Conservation (phyloP, 2,797 vertebrate species). For the Sebastolobus alascanus region DNA sequence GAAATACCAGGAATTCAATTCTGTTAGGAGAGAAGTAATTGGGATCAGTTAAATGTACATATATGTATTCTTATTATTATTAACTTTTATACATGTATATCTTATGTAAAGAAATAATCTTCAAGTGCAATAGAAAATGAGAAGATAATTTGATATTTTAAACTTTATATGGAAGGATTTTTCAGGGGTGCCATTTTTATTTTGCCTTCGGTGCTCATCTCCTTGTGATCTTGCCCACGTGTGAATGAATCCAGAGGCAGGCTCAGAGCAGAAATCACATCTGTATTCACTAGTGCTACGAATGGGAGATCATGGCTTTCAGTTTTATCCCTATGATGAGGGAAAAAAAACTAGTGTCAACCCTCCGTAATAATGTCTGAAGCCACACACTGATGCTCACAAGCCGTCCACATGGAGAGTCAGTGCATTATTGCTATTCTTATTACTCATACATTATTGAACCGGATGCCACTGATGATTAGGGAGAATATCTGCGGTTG, state of each 20-base stretch:
- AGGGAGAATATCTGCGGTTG: constrained; percentile 33
- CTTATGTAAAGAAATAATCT: constrained; percentile 86
- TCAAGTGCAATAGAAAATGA: constrained; percentile 89
- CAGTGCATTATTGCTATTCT: constrained; percentile 35
- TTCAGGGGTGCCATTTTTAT: constrained; percentile 77
- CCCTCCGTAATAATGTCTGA: constrained; percentile 31
- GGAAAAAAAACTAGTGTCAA: constrained; percentile 40
- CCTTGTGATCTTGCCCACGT: constrained; percentile 46
- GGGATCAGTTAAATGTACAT: constrained; percentile 82
- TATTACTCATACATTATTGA: constrained; percentile 47
- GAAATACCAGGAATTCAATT: constrained; percentile 76
- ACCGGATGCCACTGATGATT: constrained; percentile 72
- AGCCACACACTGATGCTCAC: constrained; percentile 45
- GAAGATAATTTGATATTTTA: constrained; percentile 81
- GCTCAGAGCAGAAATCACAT: constrained; percentile 56
- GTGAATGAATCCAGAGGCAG: constrained; percentile 60
- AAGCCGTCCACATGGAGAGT: constrained; percentile 37
- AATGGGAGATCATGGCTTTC: constrained; percentile 28
- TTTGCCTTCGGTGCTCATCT: constrained; percentile 70
- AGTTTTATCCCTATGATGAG: constrained; percentile 25
- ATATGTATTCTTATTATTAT: constrained; percentile 77
- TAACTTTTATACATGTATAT: constrained; percentile 85
- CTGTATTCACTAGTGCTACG: constrained; percentile 46
- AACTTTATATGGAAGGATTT: constrained; percentile 78
- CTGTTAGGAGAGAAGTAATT: constrained; percentile 77